Conservation (phyloP, 2,113 vertebrate species). For the Sturnira hondurensis region DNA sequence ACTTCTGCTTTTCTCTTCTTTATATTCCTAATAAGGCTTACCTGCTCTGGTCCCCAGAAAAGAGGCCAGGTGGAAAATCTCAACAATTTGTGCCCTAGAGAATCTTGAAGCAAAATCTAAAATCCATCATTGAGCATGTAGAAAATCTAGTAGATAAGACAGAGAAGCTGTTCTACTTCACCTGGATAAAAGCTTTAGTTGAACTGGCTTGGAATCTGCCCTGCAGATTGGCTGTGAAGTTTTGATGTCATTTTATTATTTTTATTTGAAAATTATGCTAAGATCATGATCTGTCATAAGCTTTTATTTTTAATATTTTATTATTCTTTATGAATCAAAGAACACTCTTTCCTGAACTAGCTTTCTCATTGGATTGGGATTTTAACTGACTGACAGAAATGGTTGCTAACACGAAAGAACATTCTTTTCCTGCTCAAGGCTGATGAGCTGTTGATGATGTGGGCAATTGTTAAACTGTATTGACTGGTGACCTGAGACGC, state of each 20-base stretch:
- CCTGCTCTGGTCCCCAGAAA: background rate
- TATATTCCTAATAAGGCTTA: background rate
- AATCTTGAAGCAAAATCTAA: background rate
- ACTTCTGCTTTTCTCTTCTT: background rate
- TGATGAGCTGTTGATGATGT: background rate
- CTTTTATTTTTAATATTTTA: conserved; percentile 1
- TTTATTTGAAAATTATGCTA: background rate
- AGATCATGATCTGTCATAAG: background rate
- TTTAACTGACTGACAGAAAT: background rate
- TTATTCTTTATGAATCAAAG: background rate
- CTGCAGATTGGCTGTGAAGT: background rate
- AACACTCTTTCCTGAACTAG: background rate
- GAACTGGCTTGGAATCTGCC: background rate
- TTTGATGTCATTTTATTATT: background rate
- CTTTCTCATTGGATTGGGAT: background rate
- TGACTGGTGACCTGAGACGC: background rate
- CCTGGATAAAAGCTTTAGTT: background rate
- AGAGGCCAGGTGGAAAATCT: background rate
- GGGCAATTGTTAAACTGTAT: background rate
- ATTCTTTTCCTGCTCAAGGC: background rate
- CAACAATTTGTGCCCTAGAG: background rate
- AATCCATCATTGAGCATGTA: background rate
- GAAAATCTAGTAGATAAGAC: background rate
- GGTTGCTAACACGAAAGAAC: background rate
- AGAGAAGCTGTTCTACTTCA: background rate